Conservation (phyloP, 2,888 invertebrate species). For the Melanargia galathea region DNA sequence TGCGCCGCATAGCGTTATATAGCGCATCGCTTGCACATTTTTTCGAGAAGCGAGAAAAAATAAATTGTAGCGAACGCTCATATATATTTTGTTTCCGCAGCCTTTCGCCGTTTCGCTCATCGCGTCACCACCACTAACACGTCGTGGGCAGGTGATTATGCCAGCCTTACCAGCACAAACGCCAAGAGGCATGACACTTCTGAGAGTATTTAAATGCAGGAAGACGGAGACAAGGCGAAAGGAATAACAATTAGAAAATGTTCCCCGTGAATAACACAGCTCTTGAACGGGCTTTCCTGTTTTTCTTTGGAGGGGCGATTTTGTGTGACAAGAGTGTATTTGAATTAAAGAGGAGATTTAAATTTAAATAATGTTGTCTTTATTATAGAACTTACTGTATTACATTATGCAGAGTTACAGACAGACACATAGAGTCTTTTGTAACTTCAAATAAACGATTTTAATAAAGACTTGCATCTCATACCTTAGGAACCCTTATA, state of each 20-base stretch:
- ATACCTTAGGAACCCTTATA: no score
- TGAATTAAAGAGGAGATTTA: background rate
- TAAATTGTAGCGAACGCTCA: no score
- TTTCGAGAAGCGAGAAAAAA: no score
- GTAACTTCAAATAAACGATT: no score
- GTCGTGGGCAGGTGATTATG: slow-evolving; percentile 7
- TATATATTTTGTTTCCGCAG: no score
- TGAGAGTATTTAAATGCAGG: slow-evolving; percentile 34
- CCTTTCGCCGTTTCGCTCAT: background rate
- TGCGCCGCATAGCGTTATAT: no score
- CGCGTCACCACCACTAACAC: background rate
- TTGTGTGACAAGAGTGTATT: background rate
- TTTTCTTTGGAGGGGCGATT: background rate
- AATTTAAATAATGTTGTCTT: background rate
- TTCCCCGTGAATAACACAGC: slow-evolving; percentile 14
- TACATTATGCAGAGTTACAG: no score
- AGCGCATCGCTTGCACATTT: no score
- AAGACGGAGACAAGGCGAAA: slow-evolving; percentile 20
- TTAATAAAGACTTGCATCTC: no score
- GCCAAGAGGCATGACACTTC: slow-evolving; percentile 23
- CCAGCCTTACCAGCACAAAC: slow-evolving; percentile 23
- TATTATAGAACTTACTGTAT: no score
- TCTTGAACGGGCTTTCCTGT: slow-evolving; percentile 1
- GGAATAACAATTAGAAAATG: slow-evolving; percentile 27
- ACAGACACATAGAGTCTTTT: no score